A percentile compares a stretch with the other conserved stretches of the same genome.
phyloP scores from a whole-genome alignment of 30 jellyfish, hydroid and myxozoan species.

The Calvadosia cruxmelitensis region DNA sequence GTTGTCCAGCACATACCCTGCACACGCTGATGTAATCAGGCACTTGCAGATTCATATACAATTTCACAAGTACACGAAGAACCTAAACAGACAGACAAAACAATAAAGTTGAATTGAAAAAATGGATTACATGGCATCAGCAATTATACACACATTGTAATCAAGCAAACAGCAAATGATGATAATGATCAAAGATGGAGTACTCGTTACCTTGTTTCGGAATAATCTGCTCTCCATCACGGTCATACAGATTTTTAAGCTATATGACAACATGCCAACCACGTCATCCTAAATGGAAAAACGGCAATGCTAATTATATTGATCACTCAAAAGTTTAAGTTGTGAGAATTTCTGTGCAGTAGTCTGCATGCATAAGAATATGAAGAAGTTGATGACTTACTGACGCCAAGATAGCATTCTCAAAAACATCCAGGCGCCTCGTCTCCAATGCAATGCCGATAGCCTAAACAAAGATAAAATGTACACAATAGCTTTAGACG shows the following conservation, averaged over 20 bases:
- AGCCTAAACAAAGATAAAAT: conserved; percentile 41
- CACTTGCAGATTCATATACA: conserved; percentile 60
- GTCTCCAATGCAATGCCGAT: conserved; percentile 96
- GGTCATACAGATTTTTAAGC: conserved; percentile 85
- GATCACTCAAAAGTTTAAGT: too few species aligned
- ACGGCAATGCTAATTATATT: background rate
- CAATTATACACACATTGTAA: too few species aligned
- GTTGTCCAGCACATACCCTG: too few species aligned
- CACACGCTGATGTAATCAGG: conserved; percentile 96
- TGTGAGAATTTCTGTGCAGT: too few species aligned
- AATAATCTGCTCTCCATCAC: conserved; percentile 74
- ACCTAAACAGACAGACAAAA: conserved; percentile 25
- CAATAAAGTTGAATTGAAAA: background rate
- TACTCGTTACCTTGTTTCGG: conserved; percentile 80
- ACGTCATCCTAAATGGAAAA: conserved; percentile 61
- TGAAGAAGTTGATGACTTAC: too few species aligned
- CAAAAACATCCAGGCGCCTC: conserved; percentile 87
- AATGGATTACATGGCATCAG: background rate
- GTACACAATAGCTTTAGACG: too few species aligned
- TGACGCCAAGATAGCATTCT: conserved; percentile 79
- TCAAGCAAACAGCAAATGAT: too few species aligned
- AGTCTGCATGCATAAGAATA: too few species aligned
- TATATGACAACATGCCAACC: conserved; percentile 79
- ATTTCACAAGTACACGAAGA: conserved; percentile 78
- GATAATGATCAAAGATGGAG: too few species aligned